Conservation (phyloP, 2,113 vertebrate genomes). For the Falco punctatus region DNA sequence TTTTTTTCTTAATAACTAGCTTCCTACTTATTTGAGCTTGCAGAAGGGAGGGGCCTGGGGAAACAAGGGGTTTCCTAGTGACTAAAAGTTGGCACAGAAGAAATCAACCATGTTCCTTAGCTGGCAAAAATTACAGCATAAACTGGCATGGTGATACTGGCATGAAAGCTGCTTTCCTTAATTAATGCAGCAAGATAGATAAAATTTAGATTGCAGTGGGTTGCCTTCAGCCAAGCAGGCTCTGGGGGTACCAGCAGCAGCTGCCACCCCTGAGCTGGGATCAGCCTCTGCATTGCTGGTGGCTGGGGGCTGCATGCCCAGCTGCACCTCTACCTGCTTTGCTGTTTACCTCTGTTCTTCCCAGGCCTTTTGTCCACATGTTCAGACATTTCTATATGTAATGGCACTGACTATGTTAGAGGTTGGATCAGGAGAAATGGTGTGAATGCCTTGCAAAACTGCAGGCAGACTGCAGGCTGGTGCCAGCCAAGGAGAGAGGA, state of each 20-base stretch:
- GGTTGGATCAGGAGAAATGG: rapidly evolving
- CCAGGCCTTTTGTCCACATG: rapidly evolving
- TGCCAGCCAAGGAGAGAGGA: background rate
- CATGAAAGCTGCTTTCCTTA: background rate
- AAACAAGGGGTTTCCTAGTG: background rate
- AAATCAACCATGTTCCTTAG: background rate
- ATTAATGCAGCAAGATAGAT: background rate
- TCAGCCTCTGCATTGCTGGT: background rate
- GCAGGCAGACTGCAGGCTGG: background rate
- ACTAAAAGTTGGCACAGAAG: background rate
- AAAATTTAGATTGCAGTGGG: background rate
- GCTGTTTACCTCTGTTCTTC: background rate
- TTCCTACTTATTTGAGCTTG: background rate
- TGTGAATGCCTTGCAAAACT: background rate
- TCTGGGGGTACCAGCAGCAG: background rate
- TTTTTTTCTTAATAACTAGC: background rate
- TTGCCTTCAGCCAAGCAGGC: background rate
- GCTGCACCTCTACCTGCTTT: background rate
- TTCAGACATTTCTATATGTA: background rate
- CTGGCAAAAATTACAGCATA: background rate
- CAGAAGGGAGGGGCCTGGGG: background rate
- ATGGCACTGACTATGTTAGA: background rate
- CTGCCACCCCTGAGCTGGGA: background rate
- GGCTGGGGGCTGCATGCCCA: background rate
- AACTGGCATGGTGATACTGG: background rate